Conservation (phyloP, 2,797 vertebrate species). For the Hoplostethus atlanticus region DNA sequence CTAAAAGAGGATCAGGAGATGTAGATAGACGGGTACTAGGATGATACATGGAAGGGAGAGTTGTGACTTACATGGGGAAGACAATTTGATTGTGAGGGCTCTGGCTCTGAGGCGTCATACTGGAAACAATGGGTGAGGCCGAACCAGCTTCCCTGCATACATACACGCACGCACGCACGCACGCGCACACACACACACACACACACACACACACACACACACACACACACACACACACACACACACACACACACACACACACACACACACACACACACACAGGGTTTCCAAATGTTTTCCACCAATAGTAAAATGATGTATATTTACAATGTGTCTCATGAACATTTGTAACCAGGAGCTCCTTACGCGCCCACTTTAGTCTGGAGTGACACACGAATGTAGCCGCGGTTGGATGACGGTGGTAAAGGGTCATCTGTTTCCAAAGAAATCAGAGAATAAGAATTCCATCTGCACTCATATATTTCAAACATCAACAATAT, state of each 20-base stretch:
- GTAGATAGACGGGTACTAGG: neutral
- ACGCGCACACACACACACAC: too few relatives aligned
- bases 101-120: conserved; percentile 30
- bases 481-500: neutral
- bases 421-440: conserved; percentile 57
- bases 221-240: neutral
- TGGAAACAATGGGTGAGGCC: neutral
- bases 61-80: conserved; percentile 60
- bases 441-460: conserved; percentile 13
- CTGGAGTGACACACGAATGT: conserved; percentile 74
- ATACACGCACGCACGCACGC: too few relatives aligned
- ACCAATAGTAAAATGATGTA: neutral
- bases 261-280: neutral
- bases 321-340: neutral
- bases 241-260: neutral
- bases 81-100: conserved; percentile 7
- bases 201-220: neutral
- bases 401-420: conserved; percentile 33
- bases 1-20: too few relatives aligned
- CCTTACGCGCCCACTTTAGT: conserved; percentile 78
- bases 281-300: neutral
- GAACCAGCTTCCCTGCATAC: conserved; percentile 61
- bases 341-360: conserved; percentile 3
- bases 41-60: neutral
- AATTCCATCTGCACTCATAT: neutral